Percentiles rank a stretch among this genome's conserved stretches.
Conservation (phyloP, 2,797 vertebrate genomes). For the Amblyopsis hoosieri region DNA sequence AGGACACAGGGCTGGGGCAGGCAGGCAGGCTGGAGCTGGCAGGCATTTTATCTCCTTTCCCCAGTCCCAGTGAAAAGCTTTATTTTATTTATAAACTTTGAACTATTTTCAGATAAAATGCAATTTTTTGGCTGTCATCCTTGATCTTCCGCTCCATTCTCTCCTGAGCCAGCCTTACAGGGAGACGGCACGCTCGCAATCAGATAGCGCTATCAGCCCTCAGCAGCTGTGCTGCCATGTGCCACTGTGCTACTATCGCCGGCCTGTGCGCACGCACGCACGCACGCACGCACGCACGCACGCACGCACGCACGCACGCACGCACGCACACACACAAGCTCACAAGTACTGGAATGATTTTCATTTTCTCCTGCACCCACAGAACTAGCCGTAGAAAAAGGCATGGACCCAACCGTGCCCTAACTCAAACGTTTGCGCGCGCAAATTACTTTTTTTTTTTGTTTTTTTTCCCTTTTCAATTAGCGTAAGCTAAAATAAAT, state of each 20-base stretch:
- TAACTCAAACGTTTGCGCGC: conserved; percentile 52
- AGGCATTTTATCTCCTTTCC: conserved; percentile 87
- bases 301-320: conserved; percentile 32
- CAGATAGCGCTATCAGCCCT: conserved; percentile 84
- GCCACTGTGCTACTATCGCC: conserved; percentile 70
- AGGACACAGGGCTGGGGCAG: conserved; percentile 60
- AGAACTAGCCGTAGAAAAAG: conserved; percentile 69
- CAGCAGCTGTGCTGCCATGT: conserved; percentile 78
- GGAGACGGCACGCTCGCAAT: conserved; percentile 80
- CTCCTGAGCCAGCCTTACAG: conserved; percentile 84
- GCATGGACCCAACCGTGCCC: conserved; percentile 58
- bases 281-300: conserved; percentile 32
- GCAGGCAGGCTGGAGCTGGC: conserved; percentile 69
- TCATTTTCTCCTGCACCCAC: conserved; percentile 71
- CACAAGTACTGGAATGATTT: conserved; percentile 76
- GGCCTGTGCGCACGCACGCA: conserved; percentile 51
- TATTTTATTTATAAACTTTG: conserved; percentile 93
- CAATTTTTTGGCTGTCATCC: conserved; percentile 87
- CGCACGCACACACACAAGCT: conserved; percentile 21
- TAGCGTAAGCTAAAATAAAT: conserved; percentile 12
- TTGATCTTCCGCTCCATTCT: conserved; percentile 87
- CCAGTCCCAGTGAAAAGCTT: conserved; percentile 85
- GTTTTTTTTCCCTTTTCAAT: background rate
- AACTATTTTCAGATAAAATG: conserved; percentile 92
- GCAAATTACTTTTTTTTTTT: background rate